These are phyloP conservation scores for Neoascia interrupta DNA, from an alignment of 2,888 invertebrate species.

Conservation along the genomic window DNA sequence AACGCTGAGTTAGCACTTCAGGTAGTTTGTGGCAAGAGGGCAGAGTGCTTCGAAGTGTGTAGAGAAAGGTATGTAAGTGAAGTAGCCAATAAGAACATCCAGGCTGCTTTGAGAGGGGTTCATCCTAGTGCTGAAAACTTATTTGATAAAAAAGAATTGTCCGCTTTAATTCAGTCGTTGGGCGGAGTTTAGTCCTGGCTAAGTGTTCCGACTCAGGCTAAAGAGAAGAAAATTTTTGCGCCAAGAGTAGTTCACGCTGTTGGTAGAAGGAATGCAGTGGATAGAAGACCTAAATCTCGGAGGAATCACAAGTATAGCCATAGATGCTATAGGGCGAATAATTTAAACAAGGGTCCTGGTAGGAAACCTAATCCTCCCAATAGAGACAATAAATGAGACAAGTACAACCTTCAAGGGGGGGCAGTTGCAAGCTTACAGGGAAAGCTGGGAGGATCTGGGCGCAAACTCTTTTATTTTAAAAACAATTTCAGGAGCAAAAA, in stretches of 20 bases:
- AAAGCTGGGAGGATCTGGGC: background rate
- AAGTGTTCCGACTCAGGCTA: background rate
- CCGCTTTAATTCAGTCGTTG: background rate
- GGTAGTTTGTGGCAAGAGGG: too few relatives aligned
- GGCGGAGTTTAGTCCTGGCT: background rate
- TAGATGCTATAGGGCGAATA: background rate
- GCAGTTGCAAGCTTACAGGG: background rate
- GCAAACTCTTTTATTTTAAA: too few relatives aligned
- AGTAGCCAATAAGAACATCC: too few relatives aligned
- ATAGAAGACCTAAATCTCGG: too few relatives aligned
- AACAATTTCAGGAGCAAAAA: too few relatives aligned
- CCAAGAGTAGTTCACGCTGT: background rate
- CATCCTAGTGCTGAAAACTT: background rate
- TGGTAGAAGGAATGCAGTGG: background rate
- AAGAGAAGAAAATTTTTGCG: background rate
- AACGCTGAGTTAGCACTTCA: too few relatives aligned
- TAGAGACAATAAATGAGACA: slow-evolving; percentile 1
- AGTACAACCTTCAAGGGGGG: background rate
- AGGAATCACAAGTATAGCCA: too few relatives aligned
- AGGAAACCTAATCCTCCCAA: background rate
- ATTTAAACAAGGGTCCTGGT: background rate
- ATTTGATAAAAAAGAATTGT: background rate
- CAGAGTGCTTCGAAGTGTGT: too few relatives aligned
- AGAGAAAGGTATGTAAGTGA: too few relatives aligned
- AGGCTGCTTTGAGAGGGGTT: background rate